Evolutionary conservation across 1,140 invertebrate genomes (phyloP).

Genomic region (Pararge aegeria): DNA sequence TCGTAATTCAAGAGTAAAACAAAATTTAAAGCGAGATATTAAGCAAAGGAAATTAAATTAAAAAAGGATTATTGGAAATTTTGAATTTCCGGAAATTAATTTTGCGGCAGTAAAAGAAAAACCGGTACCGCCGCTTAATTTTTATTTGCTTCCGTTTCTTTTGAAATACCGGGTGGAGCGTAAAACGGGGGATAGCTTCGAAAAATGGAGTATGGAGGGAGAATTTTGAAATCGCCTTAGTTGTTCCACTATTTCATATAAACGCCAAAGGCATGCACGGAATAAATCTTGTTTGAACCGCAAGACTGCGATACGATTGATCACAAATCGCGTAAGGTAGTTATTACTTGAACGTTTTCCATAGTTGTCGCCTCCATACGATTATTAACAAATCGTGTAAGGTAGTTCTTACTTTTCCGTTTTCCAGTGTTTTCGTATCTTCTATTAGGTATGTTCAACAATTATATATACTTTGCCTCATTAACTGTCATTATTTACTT

Average conservation of each 20-base stretch:
- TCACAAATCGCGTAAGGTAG: no score
- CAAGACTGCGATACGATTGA: conserved; percentile 1
- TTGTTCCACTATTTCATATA: conserved; percentile 25
- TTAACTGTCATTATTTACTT: no score
- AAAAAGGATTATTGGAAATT: neutral
- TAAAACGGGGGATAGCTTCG: neutral
- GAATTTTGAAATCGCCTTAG: conserved; percentile 21
- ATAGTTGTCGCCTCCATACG: no score
- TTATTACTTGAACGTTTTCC: no score
- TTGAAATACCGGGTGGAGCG: neutral
- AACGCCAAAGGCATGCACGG: conserved; percentile 28
- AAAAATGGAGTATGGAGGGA: conserved; percentile 5
- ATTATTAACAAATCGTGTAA: no score
- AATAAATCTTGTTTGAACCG: neutral
- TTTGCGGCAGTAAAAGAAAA: neutral
- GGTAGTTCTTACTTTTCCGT: no score
- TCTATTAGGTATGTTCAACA: no score
- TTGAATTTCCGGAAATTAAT: neutral
- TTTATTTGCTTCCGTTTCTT: neutral
- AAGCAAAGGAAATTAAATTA: no score
- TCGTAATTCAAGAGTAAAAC: no score
- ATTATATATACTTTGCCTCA: no score
- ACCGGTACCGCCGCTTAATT: neutral
- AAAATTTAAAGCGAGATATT: no score
- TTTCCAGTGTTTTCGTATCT: no score